Conservation (phyloP, 2,888 invertebrate genomes). For the Philopedon plagiatum region DNA sequence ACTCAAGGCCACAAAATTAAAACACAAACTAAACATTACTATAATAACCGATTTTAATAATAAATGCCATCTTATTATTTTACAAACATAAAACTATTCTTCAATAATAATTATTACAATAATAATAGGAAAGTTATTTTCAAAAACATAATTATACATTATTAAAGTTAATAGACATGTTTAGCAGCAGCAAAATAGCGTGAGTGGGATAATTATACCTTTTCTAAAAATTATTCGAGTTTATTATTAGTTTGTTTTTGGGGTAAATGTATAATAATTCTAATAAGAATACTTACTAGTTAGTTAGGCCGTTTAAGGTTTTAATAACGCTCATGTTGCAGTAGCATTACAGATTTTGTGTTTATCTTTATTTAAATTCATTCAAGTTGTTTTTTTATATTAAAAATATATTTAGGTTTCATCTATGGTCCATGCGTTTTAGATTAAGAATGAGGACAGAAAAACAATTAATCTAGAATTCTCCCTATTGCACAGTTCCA, state of each 20-base stretch:
- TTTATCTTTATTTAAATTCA: no score
- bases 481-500: no score
- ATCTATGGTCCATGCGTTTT: no score
- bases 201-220: constrained; percentile 5
- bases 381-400: no score
- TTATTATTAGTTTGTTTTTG: neutral
- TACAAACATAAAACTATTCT: neutral
- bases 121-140: constrained; percentile 10
- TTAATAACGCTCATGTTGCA: no score
- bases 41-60: neutral
- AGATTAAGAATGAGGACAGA: no score
- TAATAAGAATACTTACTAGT: no score
- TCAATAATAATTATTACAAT: neutral
- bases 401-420: no score
- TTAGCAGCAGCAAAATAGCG: constrained; percentile 12
- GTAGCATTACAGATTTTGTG: no score
- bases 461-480: no score
- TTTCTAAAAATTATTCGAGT: neutral
- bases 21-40: no score
- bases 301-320: no score
- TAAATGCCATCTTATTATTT: neutral
- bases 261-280: neutral
- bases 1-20: neutral
- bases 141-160: constrained; percentile 1
- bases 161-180: constrained; percentile 15